These are phyloP conservation scores for Eulemur macaco DNA, from an alignment of 2,113 vertebrate species.

Conservation along the genomic window DNA sequence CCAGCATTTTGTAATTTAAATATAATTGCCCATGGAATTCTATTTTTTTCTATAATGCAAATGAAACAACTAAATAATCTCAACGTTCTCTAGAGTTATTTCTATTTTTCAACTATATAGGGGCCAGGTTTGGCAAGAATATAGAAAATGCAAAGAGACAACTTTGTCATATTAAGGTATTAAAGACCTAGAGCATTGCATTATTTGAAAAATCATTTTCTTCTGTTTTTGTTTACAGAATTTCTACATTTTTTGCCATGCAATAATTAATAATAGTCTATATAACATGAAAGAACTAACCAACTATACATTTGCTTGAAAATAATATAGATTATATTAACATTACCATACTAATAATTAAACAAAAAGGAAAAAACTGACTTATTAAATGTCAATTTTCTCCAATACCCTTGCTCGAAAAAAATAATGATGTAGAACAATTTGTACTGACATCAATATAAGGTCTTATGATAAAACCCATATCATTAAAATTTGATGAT, in stretches of 20 bases:
- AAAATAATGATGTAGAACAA: neutral
- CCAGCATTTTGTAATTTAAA: neutral
- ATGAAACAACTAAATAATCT: neutral
- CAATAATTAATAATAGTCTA: neutral
- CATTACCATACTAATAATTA: neutral
- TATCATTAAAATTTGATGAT: neutral
- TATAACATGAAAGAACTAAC: neutral
- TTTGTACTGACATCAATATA: neutral
- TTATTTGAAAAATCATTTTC: neutral
- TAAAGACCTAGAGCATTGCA: neutral
- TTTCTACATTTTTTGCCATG: neutral
- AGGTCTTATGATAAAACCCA: neutral
- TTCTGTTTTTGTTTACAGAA: neutral
- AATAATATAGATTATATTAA: neutral
- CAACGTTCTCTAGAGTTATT: neutral
- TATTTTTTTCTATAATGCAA: neutral
- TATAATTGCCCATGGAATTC: neutral
- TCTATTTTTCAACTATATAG: neutral
- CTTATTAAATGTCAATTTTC: neutral
- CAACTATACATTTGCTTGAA: neutral
- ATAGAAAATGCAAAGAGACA: neutral
- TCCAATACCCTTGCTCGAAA: neutral
- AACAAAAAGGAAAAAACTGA: neutral
- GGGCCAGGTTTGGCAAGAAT: neutral
- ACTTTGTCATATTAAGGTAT: neutral